Evolutionary conservation across 2,113 vertebrate species (phyloP), one percentile per base, ranked within the genome.

Genomic region (Puffinus mauretanicus): DNA sequence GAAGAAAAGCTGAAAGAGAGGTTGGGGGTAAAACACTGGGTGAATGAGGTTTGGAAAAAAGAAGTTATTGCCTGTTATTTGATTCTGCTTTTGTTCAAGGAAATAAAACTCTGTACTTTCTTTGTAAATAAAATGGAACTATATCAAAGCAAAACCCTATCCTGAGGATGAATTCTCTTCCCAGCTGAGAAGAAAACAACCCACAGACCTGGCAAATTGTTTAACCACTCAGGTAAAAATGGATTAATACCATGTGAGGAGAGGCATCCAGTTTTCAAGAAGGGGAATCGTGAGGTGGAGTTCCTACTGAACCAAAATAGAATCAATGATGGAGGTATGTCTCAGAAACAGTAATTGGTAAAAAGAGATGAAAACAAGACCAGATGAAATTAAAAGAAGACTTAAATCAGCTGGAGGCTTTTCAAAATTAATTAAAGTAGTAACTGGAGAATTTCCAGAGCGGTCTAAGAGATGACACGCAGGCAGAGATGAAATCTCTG

Each of bases 351-450:
- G 86, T 79, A 94, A 96, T 86, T 92, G 93, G 85, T 70, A 88
- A 96, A 90, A 86, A 94, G 51, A 93, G 88, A 96, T 76, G 69
- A 95, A 96, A 94, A 96, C 73, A 91, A 93, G 82, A 96, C 54
- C 62, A 90, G 94, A 94, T 73, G 86, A 97, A 96, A 97, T 96
- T 96, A 94, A 95, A 94, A 87, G 78, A 93, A 85, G 84, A 93
- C 94, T 87, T 96, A 90, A 96, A 93, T 91, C 94, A 97, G 79
- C 91, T 97, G 93, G 92, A 96, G 88, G 95, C 73, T 96, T 97
- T 94, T 95, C 86, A 92, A 94, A 96, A 94, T 93, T 95, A 96
- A 97, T 97, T 95, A 95, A 96, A 93, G 77, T 81, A 84, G 91
- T 81, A 91, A 65, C 73, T 94, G 93, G 91, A 96, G 94, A 86